Conservation (phyloP, 2,113 vertebrate genomes). For the Trachemys scripta region DNA sequence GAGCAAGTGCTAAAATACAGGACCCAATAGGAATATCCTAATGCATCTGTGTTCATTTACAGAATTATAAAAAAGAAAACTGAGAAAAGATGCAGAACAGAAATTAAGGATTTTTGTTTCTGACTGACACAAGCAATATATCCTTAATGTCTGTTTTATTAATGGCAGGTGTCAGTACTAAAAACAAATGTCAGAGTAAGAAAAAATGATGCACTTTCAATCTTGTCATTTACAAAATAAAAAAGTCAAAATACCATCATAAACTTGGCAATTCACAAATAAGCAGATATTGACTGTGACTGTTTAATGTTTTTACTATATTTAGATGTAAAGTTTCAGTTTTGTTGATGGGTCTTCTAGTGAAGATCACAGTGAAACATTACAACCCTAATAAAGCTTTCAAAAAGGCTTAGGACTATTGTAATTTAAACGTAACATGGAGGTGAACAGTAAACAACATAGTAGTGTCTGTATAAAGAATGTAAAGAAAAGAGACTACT, state of each 20-base stretch:
- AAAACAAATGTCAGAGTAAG: background rate
- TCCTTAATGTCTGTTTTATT: background rate
- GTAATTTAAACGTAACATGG: rapidly evolving
- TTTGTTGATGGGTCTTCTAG: background rate
- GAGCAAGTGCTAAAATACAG: constrained; percentile 29
- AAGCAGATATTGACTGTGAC: background rate
- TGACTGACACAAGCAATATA: background rate
- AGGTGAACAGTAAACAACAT: background rate
- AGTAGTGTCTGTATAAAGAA: background rate
- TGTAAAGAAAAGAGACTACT: too few relatives aligned
- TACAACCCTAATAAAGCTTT: rapidly evolving
- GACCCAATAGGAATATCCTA: background rate
- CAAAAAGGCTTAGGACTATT: background rate
- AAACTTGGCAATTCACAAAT: background rate
- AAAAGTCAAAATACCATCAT: background rate
- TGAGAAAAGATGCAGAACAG: background rate
- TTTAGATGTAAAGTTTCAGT: background rate
- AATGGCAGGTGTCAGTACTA: background rate
- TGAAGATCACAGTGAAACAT: background rate
- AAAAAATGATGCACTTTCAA: background rate
- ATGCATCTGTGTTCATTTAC: background rate
- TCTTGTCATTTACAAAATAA: background rate
- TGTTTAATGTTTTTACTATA: background rate
- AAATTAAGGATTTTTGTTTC: constrained; percentile 19
- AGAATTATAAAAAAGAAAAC: constrained; percentile 11